Percentiles rank a stretch among this genome's conserved stretches.
phyloP scores from a whole-genome alignment of 2,113 vertebrate species.

The Colius striatus region DNA sequence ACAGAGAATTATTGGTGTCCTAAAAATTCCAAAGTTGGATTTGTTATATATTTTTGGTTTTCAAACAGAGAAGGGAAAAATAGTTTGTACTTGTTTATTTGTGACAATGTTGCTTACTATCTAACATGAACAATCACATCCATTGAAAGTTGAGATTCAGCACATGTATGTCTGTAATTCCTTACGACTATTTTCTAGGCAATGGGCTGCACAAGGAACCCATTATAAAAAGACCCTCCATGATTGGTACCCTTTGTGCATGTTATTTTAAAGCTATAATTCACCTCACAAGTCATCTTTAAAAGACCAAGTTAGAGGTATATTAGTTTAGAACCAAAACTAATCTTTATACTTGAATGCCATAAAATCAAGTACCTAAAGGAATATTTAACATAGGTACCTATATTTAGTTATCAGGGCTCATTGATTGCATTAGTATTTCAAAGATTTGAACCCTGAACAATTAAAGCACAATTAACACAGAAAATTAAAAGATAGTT shows the following conservation, averaged over 20 bases:
- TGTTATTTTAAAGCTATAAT: not conserved
- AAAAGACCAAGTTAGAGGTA: not conserved
- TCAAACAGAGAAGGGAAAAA: not conserved
- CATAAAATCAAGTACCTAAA: not conserved
- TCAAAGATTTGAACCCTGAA: not conserved
- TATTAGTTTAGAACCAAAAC: not conserved
- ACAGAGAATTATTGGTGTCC: not conserved
- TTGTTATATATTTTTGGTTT: not conserved
- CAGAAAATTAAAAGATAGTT: not conserved
- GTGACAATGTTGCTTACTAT: not conserved
- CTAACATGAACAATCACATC: not conserved
- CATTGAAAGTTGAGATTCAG: not conserved
- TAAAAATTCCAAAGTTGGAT: not conserved
- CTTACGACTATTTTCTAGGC: not conserved
- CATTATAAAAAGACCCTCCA: rapidly evolving
- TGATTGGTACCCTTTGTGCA: not conserved
- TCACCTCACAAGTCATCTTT: not conserved
- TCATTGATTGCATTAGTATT: not conserved
- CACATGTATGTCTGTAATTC: not conserved
- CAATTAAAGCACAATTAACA: not conserved
- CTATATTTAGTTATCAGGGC: not conserved
- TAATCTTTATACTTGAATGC: not conserved
- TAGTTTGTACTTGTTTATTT: not conserved
- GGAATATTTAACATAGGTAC: not conserved
- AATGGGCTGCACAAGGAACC: not conserved